phyloP scores from a whole-genome alignment of 2,113 vertebrate species.

The Lophochroa leadbeateri region DNA sequence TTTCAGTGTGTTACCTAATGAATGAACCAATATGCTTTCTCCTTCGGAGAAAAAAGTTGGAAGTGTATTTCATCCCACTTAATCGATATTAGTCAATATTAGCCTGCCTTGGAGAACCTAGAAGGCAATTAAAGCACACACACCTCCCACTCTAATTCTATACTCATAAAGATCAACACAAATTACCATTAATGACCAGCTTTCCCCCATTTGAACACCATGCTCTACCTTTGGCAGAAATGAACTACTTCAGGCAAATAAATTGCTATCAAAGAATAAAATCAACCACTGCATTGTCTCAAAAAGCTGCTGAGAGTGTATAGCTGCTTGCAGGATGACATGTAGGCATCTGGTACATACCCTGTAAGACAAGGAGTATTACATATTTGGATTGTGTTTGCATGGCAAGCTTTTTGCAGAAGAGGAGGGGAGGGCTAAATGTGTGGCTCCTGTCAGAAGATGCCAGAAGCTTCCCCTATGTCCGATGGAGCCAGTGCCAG shows the following conservation, averaged over 20 bases:
- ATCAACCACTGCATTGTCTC: neutral
- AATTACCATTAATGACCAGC: neutral
- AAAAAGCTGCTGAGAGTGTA: neutral
- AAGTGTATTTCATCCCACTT: neutral
- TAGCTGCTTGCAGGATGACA: neutral
- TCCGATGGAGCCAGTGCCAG: neutral
- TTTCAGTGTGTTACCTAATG: neutral
- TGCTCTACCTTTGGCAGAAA: neutral
- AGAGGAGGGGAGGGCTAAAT: neutral
- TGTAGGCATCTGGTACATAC: neutral
- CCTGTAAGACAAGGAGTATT: neutral
- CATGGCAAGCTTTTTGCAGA: neutral
- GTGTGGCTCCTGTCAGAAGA: neutral
- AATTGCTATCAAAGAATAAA: constrained; percentile 2
- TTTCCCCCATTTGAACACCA: neutral
- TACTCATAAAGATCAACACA: neutral
- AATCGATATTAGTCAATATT: constrained; percentile 17
- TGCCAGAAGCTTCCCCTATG: neutral
- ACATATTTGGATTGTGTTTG: neutral
- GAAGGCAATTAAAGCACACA: neutral
- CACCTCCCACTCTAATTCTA: neutral
- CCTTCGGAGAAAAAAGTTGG: neutral
- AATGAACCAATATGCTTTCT: neutral
- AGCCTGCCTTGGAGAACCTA: neutral
- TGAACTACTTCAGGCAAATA: neutral